phyloP scores from a whole-genome alignment of 2,113 vertebrate species.

The Osmerus eperlanus region DNA sequence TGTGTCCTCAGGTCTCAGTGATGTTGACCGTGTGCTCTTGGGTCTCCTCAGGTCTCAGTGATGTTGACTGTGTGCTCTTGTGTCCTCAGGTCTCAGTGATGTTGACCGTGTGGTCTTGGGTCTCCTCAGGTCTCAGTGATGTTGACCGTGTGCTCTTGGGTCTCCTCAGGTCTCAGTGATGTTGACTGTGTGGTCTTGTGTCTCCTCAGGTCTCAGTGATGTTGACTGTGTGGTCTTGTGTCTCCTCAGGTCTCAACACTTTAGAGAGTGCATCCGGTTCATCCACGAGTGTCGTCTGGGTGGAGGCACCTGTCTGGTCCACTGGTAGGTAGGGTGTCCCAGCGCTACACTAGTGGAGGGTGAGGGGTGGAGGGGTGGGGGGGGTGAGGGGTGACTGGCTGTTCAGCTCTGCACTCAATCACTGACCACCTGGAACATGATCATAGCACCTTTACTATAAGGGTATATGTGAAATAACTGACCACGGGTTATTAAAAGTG shows the following conservation, averaged over 20 bases:
- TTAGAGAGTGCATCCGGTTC: constrained; percentile 84
- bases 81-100: too few species aligned
- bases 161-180: constrained; percentile 61
- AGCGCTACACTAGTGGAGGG: too few species aligned
- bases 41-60: constrained; percentile 73
- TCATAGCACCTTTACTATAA: neutral
- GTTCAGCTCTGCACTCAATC: too few species aligned
- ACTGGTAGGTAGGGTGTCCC: constrained; percentile 74
- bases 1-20: constrained; percentile 69
- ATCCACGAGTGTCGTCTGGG: constrained; percentile 82
- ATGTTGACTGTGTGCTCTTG: too few species aligned
- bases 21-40: neutral
- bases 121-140: neutral
- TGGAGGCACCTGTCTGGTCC: constrained; percentile 83
- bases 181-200: neutral
- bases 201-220: neutral
- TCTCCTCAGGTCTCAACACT: constrained; percentile 78
- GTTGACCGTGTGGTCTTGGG: neutral
- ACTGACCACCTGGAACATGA: neutral
- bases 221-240: neutral
- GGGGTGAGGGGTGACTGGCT: too few species aligned
- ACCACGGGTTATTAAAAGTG: too few species aligned
- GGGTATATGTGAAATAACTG: too few species aligned
- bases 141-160: neutral
- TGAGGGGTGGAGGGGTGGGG: too few species aligned